These are phyloP conservation scores for Cromileptes altivelis DNA, from an alignment of 2,113 vertebrate species.

Conservation along the genomic window DNA sequence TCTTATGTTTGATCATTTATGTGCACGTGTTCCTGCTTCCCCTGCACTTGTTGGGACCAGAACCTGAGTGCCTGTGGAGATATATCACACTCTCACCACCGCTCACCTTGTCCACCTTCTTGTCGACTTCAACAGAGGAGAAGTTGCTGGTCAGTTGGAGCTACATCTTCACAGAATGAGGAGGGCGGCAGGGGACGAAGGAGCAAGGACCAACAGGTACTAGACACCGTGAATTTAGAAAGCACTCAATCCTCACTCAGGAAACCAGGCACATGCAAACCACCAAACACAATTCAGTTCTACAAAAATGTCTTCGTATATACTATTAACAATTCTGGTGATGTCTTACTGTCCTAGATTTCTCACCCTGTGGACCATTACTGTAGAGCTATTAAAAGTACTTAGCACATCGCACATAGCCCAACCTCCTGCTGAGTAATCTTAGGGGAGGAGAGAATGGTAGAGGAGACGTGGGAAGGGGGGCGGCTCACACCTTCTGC, in stretches of 20 bases:
- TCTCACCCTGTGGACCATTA: conserved; percentile 43
- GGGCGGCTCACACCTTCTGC: conserved; percentile 57
- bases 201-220: conserved; percentile 85
- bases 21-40: background rate
- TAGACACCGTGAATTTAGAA: background rate
- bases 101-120: conserved; percentile 26
- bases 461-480: conserved; percentile 23
- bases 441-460: conserved; percentile 37
- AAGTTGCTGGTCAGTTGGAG: conserved; percentile 85
- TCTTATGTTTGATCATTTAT: background rate
- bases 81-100: background rate
- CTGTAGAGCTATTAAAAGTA: conserved; percentile 64
- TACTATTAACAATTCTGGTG: conserved; percentile 7
- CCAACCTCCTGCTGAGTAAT: conserved; percentile 63
- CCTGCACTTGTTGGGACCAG: background rate
- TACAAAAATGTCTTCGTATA: conserved; percentile 1
- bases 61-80: background rate
- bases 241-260: background rate
- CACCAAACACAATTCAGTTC: background rate
- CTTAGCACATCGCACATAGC: conserved; percentile 58
- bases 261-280: background rate
- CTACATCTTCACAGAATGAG: conserved; percentile 83
- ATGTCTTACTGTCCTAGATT: conserved; percentile 43
- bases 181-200: conserved; percentile 87
- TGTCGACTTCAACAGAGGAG: conserved; percentile 81